phyloP scores from a whole-genome alignment of 2,113 vertebrate species.

The Promerops cafer region DNA sequence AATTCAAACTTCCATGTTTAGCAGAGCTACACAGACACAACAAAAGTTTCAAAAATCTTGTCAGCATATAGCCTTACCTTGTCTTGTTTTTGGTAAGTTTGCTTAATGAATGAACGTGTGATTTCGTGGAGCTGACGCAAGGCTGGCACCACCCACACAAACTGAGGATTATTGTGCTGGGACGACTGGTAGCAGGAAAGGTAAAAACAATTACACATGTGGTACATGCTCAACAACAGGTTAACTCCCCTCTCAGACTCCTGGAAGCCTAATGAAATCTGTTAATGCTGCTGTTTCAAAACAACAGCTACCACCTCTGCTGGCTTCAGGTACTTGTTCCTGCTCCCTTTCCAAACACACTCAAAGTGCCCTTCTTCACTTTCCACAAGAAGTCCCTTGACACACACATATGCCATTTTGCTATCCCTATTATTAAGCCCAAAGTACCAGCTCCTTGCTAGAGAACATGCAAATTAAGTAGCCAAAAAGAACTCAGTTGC shows the following conservation, averaged over 20 bases:
- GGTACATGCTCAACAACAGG: background rate
- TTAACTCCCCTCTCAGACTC: background rate
- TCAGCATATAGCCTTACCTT: constrained; percentile 79
- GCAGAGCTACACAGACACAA: background rate
- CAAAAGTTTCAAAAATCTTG: background rate
- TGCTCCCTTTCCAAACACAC: background rate
- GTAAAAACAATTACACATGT: constrained; percentile 46
- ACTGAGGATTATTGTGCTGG: constrained; percentile 91
- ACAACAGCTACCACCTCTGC: background rate
- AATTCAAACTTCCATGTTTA: background rate
- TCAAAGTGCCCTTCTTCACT: background rate
- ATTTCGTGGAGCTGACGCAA: constrained; percentile 97
- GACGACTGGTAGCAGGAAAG: constrained; percentile 80
- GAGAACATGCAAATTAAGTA: constrained; percentile 55
- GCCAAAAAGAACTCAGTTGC: background rate
- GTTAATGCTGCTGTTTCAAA: background rate
- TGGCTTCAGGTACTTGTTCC: background rate
- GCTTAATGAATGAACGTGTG: constrained; percentile 96
- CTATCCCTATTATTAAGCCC: background rate
- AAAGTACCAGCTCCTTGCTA: constrained; percentile 2
- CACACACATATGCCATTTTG: background rate
- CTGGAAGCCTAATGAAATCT: background rate
- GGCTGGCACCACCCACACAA: constrained; percentile 97
- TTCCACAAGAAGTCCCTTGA: background rate
- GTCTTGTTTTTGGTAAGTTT: constrained; percentile 99